phyloP scores from a whole-genome alignment of 2,113 vertebrate genomes.

The Hucho hucho region DNA sequence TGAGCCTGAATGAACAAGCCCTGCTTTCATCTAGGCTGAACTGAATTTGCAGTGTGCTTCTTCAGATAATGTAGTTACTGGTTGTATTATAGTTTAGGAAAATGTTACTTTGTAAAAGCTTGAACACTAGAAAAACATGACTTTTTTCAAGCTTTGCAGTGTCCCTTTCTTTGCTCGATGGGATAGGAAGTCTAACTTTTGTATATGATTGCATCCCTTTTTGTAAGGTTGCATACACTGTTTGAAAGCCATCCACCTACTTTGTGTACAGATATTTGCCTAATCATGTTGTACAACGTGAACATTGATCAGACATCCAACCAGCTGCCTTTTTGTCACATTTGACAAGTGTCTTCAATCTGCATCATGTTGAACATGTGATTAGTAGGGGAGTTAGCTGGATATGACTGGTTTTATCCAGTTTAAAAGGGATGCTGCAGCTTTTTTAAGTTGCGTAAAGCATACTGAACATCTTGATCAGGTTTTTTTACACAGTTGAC shows the following conservation, averaged over 20 bases:
- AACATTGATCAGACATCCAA: conserved; percentile 5
- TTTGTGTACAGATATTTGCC: conserved; percentile 24
- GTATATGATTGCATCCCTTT: conserved; percentile 9
- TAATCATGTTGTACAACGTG: conserved; percentile 31
- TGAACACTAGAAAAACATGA: conserved; percentile 81
- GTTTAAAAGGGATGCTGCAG: conserved; percentile 46
- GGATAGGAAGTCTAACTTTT: conserved; percentile 44
- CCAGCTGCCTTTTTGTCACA: conserved; percentile 25
- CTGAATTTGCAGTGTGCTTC: conserved; percentile 88
- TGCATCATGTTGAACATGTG: conserved; percentile 44
- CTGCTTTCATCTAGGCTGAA: conserved; percentile 86
- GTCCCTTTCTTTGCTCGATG: conserved; percentile 71
- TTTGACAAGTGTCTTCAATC: conserved; percentile 23
- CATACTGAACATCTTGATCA: conserved; percentile 34
- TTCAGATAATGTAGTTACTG: conserved; percentile 90
- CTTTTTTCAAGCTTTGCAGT: conserved; percentile 62
- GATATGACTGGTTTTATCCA: conserved; percentile 19
- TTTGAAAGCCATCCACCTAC: conserved; percentile 15
- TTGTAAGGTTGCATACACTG: conserved; percentile 21
- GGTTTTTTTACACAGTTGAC: conserved; percentile 45
- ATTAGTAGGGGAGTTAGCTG: conserved; percentile 8
- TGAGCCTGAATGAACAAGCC: conserved; percentile 84
- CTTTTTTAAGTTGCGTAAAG: conserved; percentile 33
- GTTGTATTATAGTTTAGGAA: conserved; percentile 89
- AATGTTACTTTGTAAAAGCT: conserved; percentile 88